A percentile compares a stretch with the other conserved stretches of the same genome.
These are phyloP conservation scores for Paragorgia papillata DNA, from an alignment of 92 coral and sea anemone genomes.

Conservation along the genomic window DNA sequence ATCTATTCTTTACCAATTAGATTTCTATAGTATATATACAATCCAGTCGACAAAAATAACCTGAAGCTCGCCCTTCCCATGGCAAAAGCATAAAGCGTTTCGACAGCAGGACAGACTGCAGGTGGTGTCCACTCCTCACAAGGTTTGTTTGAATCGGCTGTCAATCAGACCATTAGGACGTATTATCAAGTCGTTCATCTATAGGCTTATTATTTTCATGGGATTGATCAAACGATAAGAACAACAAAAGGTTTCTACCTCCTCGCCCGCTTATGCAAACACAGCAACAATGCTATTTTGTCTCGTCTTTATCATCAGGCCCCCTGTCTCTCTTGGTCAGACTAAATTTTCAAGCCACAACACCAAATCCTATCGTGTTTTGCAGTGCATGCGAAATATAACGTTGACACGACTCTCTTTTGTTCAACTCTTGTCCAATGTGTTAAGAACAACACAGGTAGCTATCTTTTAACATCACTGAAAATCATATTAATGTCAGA, in stretches of 20 bases:
- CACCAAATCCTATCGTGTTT: not conserved
- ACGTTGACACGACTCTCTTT: not conserved
- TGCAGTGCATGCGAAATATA: no score
- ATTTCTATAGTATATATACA: slow-evolving; percentile 11
- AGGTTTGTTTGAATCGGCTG: slow-evolving; percentile 37
- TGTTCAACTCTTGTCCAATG: not conserved
- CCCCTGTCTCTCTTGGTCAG: slow-evolving; percentile 19
- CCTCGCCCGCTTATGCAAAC: slow-evolving; percentile 38
- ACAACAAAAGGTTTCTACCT: slow-evolving; percentile 16
- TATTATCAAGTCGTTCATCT: slow-evolving; percentile 38
- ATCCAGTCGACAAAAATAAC: slow-evolving; percentile 29
- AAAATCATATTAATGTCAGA: slow-evolving; percentile 30
- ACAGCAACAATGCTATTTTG: slow-evolving; percentile 35
- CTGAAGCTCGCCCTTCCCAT: slow-evolving; percentile 6
- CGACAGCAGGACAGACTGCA: slow-evolving; percentile 10
- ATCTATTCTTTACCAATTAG: not conserved
- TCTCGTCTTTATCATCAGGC: slow-evolving; percentile 22
- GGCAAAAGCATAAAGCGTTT: not conserved
- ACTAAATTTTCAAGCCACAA: not conserved
- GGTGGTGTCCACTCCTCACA: slow-evolving; percentile 18
- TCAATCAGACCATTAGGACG: slow-evolving; percentile 39
- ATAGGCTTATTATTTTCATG: slow-evolving; percentile 39
- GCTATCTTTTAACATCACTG: slow-evolving; percentile 13
- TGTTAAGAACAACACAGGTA: slow-evolving; percentile 16
- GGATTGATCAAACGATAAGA: slow-evolving; percentile 31